Evolutionary conservation across 2,888 invertebrate species (phyloP).

Genomic region (Tupiocoris notatus): DNA sequence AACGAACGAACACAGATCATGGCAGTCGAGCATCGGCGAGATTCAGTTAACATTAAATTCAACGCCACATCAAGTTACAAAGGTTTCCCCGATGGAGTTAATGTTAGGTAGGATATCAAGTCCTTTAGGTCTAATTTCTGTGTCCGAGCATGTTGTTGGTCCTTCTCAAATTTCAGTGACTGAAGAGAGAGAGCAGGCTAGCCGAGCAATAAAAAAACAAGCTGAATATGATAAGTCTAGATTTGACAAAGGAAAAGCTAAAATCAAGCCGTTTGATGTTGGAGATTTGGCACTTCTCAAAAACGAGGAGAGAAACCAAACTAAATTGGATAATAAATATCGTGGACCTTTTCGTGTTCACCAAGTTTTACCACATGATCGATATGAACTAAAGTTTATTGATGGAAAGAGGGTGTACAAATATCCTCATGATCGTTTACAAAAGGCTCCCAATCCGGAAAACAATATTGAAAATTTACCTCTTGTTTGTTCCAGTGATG

Average conservation of each 20-base stretch:
- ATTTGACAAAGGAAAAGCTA: constrained; percentile 26
- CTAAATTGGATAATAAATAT: constrained; percentile 12
- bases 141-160: neutral
- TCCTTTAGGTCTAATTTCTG: neutral
- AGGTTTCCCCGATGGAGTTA: neutral
- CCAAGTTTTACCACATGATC: constrained; percentile 3
- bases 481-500: neutral
- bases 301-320: constrained; percentile 37
- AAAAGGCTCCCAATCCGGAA: neutral
- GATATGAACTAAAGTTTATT: neutral
- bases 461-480: neutral
- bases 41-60: constrained; percentile 2
- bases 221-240: constrained; percentile 15
- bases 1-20: neutral
- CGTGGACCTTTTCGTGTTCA: constrained; percentile 4
- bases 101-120: constrained; percentile 3
- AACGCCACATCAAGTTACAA: neutral
- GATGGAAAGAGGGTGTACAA: neutral
- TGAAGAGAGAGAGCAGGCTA: constrained; percentile 2
- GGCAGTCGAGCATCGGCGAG: neutral
- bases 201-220: constrained; percentile 1
- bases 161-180: neutral
- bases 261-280: constrained; percentile 20
- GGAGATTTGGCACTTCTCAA: constrained; percentile 37
- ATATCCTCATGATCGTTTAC: constrained; percentile 1